These are phyloP conservation scores for Sebastes dallii DNA, from an alignment of 2,797 vertebrate genomes.

Conservation along the genomic window DNA sequence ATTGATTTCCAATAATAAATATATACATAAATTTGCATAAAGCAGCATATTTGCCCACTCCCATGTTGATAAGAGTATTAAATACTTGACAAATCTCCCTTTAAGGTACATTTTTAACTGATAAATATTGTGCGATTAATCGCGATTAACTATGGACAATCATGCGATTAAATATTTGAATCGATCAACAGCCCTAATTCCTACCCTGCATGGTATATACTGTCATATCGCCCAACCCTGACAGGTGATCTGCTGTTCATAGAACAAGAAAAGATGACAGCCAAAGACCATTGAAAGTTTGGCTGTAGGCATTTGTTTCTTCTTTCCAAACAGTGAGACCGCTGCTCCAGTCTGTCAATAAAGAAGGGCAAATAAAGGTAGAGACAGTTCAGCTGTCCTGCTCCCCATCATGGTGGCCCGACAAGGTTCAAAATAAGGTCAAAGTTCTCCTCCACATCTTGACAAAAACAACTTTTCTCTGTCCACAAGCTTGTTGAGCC, in stretches of 20 bases:
- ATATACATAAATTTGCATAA: too few species aligned
- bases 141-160: too few species aligned
- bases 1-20: too few species aligned
- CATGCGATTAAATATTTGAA: too few species aligned
- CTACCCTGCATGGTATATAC: too few species aligned
- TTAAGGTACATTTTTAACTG: too few species aligned
- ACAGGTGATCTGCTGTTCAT: neutral
- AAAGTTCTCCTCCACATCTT: neutral
- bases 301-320: neutral
- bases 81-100: too few species aligned
- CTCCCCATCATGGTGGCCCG: neutral
- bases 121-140: too few species aligned
- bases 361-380: neutral
- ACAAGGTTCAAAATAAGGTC: neutral
- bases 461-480: neutral
- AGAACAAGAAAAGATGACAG: neutral
- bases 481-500: neutral
- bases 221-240: fast-evolving
- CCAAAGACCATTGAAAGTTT: neutral
- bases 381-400: neutral
- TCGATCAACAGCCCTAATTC: too few species aligned
- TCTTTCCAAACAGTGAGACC: neutral
- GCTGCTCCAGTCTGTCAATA: neutral
- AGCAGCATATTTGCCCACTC: too few species aligned
- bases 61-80: too few species aligned